Evolutionary conservation across 2,888 invertebrate genomes (phyloP).

Genomic region (Drosophila neonasuta): DNA sequence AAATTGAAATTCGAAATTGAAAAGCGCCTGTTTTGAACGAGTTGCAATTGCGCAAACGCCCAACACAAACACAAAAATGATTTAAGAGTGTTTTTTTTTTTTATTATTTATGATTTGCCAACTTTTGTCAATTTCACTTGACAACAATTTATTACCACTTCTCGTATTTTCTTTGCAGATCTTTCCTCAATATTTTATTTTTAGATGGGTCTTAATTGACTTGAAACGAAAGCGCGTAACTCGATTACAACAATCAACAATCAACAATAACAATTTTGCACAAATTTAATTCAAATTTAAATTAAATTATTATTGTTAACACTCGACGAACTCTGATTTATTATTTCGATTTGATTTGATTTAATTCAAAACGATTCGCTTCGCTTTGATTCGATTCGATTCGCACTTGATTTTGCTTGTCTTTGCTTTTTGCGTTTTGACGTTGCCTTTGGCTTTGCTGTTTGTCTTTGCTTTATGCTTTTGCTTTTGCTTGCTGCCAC

Average conservation of each 20-base stretch:
- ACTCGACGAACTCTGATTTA: slow-evolving; percentile 31
- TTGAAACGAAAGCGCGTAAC: slow-evolving; percentile 39
- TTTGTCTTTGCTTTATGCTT: slow-evolving; percentile 23
- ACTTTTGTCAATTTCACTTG: slow-evolving; percentile 50
- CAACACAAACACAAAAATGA: slow-evolving; percentile 17
- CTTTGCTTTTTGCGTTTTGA: slow-evolving; percentile 8
- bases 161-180: slow-evolving; percentile 1
- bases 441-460: slow-evolving; percentile 17
- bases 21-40: slow-evolving; percentile 18
- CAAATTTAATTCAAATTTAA: slow-evolving; percentile 48
- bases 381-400: slow-evolving; percentile 16
- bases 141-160: slow-evolving; percentile 36
- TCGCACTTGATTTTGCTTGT: slow-evolving; percentile 15
- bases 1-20: slow-evolving; percentile 27
- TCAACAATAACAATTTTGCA: slow-evolving; percentile 20
- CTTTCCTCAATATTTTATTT: slow-evolving; percentile 1
- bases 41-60: slow-evolving; percentile 38
- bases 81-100: slow-evolving; percentile 25
- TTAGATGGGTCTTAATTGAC: slow-evolving; percentile 4
- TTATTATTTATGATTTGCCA: slow-evolving; percentile 7
- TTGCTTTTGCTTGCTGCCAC: slow-evolving; percentile 65
- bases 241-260: slow-evolving; percentile 19
- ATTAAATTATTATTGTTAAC: slow-evolving; percentile 24
- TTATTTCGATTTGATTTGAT: slow-evolving; percentile 31
- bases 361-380: slow-evolving; percentile 14